These are phyloP conservation scores for Chrosomus eos DNA, from an alignment of 2,797 vertebrate species.

Conservation along the genomic window DNA sequence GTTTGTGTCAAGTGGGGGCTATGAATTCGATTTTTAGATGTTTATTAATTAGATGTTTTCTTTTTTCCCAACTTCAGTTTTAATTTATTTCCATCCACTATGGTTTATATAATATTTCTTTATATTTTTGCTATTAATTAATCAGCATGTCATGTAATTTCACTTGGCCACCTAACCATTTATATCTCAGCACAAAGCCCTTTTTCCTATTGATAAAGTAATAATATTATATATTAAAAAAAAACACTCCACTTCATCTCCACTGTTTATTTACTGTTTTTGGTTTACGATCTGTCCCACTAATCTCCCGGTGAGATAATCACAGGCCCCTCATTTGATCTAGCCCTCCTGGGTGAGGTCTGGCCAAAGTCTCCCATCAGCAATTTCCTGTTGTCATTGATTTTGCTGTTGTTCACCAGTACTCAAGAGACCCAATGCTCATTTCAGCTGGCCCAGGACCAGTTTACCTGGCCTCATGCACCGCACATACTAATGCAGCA, in stretches of 20 bases:
- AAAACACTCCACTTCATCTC: not conserved
- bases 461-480: constrained; percentile 12
- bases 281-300: constrained; percentile 25
- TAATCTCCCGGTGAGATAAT: constrained; percentile 37
- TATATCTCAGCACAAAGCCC: not conserved
- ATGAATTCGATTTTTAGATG: not conserved
- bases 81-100: not conserved
- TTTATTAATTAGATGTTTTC: not conserved
- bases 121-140: not conserved
- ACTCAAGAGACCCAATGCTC: constrained; percentile 25
- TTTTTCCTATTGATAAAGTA: not conserved
- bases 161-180: not conserved
- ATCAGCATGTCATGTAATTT: not conserved
- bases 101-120: not conserved
- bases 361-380: constrained; percentile 48
- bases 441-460: constrained; percentile 43
- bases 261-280: constrained; percentile 26
- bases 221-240: not conserved
- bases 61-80: not conserved
- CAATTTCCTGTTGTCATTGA: constrained; percentile 52
- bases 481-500: constrained; percentile 36
- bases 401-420: constrained; percentile 35
- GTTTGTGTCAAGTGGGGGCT: not conserved
- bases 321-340: constrained; percentile 29
- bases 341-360: constrained; percentile 6